Conservation (phyloP, 1,140 invertebrate genomes). For the Samia ricini region DNA sequence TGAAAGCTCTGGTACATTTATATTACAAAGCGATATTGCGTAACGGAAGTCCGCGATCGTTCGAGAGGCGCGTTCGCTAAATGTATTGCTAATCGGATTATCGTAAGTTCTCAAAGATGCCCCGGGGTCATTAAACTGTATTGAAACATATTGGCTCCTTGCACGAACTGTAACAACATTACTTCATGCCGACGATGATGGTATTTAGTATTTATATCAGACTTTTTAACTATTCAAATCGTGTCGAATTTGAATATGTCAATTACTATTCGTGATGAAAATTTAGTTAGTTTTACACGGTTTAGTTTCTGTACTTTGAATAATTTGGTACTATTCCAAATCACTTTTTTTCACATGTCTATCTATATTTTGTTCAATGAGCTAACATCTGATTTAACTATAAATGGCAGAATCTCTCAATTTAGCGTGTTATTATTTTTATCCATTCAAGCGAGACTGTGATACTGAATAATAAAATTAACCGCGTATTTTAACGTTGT, state of each 20-base stretch:
- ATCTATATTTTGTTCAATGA: too few relatives aligned
- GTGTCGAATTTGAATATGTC: not conserved
- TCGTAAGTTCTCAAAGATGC: constrained; percentile 18
- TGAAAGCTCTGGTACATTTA: not conserved
- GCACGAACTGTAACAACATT: not conserved
- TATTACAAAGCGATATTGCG: constrained; percentile 11
- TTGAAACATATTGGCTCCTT: constrained; percentile 12
- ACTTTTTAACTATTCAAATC: not conserved
- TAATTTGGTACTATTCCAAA: too few relatives aligned
- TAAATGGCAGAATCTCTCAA: too few relatives aligned
- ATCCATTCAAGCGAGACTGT: too few relatives aligned
- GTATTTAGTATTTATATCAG: not conserved
- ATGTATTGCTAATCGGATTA: constrained; percentile 34
- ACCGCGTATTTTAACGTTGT: too few relatives aligned
- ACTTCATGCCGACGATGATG: too few relatives aligned
- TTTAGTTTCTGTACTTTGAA: not conserved
- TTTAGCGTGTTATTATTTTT: too few relatives aligned
- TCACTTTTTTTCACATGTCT: too few relatives aligned
- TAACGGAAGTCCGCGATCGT: constrained; percentile 23
- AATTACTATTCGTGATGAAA: not conserved
- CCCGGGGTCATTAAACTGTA: constrained; percentile 27
- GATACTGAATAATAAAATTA: too few relatives aligned
- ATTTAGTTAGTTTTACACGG: not conserved
- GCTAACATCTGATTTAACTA: too few relatives aligned
- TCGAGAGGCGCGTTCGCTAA: constrained; percentile 17